Evolutionary conservation across 2,797 vertebrate species (phyloP).

Genomic region (Myioborus miniatus): DNA sequence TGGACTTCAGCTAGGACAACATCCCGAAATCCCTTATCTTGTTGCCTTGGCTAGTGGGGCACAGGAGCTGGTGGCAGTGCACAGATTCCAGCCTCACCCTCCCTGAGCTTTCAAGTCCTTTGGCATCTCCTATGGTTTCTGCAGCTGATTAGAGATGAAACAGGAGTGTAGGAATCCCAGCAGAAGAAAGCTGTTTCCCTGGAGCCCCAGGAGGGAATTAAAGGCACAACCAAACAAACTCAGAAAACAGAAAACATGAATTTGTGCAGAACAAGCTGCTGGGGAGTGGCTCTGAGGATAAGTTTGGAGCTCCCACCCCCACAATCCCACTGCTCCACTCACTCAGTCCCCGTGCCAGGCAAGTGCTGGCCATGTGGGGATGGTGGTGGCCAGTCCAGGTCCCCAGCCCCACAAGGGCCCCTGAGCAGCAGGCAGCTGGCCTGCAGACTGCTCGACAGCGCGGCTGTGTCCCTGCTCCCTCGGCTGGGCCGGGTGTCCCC

Average conservation of each 20-base stretch:
- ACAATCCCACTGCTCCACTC: rapidly evolving
- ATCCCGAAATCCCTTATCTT: background rate
- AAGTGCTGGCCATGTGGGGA: background rate
- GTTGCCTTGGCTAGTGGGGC: background rate
- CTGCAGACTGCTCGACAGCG: background rate
- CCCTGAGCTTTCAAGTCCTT: background rate
- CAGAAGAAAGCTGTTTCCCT: background rate
- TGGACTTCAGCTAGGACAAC: background rate
- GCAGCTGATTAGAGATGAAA: background rate
- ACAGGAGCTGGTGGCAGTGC: rapidly evolving
- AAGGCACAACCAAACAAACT: background rate
- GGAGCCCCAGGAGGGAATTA: background rate
- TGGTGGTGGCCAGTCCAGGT: rapidly evolving
- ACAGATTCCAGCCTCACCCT: background rate
- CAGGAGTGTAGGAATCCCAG: background rate
- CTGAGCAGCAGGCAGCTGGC: background rate
- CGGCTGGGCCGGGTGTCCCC: rapidly evolving
- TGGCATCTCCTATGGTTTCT: background rate
- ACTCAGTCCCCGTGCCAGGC: rapidly evolving
- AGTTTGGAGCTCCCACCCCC: background rate
- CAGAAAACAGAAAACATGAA: background rate
- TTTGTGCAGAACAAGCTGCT: background rate
- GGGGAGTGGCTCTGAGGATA: background rate
- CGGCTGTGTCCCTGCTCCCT: background rate
- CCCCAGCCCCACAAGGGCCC: background rate